Base-by-base conservation (phyloP, 2,113 vertebrate genomes). In the Rostratula benghalensis region DNA sequence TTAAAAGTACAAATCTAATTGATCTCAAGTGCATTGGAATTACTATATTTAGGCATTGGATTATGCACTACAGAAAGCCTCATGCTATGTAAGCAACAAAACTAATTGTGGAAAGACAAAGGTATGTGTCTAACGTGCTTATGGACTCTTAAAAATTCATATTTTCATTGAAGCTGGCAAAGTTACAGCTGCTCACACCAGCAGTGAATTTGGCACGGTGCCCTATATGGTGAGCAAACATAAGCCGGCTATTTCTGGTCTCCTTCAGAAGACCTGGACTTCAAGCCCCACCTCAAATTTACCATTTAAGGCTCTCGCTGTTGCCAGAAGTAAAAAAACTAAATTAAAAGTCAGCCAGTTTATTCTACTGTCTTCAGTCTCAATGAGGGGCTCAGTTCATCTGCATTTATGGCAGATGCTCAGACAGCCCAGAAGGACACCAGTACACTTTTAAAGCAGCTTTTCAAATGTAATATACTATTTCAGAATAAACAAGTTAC, bases 1-100 rank as follows among this genome's bases (percentile, higher is more conserved):
- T 96, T 95, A 95, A 95, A 96, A 95, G 93, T 97, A 96, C 77
- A 93, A 96, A 96, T 96, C 91, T 96, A 95, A 95, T 96, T 96
- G 92, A 96, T 94, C 96, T 96, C 91, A 96, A 97, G 95, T 96
- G 94, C 95, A 89, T 96, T 95, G 95, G 94, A 96, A 97, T 96
- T 94, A 94, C 94, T 96, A 93, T 79, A 95, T 89, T 93, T 94
- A 96, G 95, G 83, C 94, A 69, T 0, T 96, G 95, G 95, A 95
- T 96, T 95, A 94, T 89, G 93, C 9, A 10, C 86, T 80, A 81
- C 87, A 94, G 96, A 94, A 97, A 97, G 95, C 83, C 83, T 94
- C 91, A 65, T 50, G 74, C 91, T 87, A 96, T 81, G 87, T 80
- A 92, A 95, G 91, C 75, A 88, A 95, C 91, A 93, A 97, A 95